A percentile compares a stretch with the other conserved stretches of the same genome.
Evolutionary conservation across 2,113 vertebrate genomes (phyloP).

Genomic region (Vicugna pacos): DNA sequence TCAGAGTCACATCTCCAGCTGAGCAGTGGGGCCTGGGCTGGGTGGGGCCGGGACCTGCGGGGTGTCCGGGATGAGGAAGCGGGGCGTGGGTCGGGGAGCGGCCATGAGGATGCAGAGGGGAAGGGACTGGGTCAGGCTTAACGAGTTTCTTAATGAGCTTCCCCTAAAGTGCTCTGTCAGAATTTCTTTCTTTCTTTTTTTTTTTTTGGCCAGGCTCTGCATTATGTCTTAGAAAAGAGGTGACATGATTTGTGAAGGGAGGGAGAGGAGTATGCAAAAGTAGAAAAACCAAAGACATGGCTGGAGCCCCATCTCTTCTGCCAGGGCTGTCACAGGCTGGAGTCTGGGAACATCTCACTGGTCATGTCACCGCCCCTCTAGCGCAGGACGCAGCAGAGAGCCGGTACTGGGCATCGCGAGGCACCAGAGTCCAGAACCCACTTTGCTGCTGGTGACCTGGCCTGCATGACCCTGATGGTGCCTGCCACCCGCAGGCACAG

Average conservation of each 20-base stretch:
- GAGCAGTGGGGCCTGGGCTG: too few relatives aligned
- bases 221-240: neutral
- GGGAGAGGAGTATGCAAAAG: accelerated
- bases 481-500: neutral
- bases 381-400: neutral
- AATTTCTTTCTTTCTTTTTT: too few relatives aligned
- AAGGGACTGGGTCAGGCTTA: neutral
- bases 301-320: too few relatives aligned
- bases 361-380: neutral
- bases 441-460: neutral
- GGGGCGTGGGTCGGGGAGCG: accelerated
- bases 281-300: neutral
- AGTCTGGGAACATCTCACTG: neutral
- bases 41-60: neutral
- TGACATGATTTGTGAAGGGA: neutral
- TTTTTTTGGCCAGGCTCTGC: neutral
- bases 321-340: accelerated
- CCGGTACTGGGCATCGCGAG: too few relatives aligned
- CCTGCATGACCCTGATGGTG: neutral
- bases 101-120: neutral
- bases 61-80: accelerated
- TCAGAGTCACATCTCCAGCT: neutral
- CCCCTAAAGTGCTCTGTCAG: neutral
- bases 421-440: too few relatives aligned
- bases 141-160: neutral